Evolutionary conservation across 2,888 invertebrate species (phyloP).

Genomic region (Phania funesta): DNA sequence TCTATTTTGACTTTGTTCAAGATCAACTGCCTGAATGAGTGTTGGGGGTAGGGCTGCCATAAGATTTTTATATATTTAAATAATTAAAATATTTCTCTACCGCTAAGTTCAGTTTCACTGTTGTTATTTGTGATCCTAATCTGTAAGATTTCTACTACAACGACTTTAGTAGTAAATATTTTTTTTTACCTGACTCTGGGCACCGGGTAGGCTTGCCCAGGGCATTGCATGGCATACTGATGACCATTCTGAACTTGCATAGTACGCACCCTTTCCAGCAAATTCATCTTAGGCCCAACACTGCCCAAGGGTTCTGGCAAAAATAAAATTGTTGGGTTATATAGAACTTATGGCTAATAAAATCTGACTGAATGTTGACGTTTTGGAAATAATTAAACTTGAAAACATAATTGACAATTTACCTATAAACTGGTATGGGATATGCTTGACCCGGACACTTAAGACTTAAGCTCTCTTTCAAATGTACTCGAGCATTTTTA

Average conservation of each 20-base stretch:
- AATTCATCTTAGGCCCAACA: conserved; percentile 85
- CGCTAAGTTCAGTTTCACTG: too few relatives aligned
- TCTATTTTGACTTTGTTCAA: not conserved
- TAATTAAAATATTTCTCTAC: too few relatives aligned
- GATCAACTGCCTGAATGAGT: conserved; percentile 91
- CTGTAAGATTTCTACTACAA: not conserved
- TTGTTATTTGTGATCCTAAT: not conserved
- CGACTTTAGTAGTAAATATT: too few relatives aligned
- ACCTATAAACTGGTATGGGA: conserved; percentile 88
- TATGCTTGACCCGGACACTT: conserved; percentile 89
- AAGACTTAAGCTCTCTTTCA: conserved; percentile 82
- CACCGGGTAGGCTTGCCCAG: conserved; percentile 88
- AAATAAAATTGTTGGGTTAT: too few relatives aligned
- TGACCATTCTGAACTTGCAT: conserved; percentile 80
- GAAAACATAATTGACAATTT: conserved; percentile 72
- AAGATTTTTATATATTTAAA: too few relatives aligned
- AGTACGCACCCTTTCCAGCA: conserved; percentile 84
- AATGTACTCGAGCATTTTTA: conserved; percentile 73
- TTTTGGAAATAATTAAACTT: not conserved
- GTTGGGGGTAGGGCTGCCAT: conserved; percentile 95
- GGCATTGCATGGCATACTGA: conserved; percentile 86
- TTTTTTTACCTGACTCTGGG: conserved; percentile 80
- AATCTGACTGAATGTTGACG: conserved; percentile 13
- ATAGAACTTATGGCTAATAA: too few relatives aligned
- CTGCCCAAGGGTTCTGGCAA: conserved; percentile 81